These are phyloP conservation scores for Phragmatobia fuliginosa DNA, from an alignment of 2,888 invertebrate species.

Conservation along the genomic window DNA sequence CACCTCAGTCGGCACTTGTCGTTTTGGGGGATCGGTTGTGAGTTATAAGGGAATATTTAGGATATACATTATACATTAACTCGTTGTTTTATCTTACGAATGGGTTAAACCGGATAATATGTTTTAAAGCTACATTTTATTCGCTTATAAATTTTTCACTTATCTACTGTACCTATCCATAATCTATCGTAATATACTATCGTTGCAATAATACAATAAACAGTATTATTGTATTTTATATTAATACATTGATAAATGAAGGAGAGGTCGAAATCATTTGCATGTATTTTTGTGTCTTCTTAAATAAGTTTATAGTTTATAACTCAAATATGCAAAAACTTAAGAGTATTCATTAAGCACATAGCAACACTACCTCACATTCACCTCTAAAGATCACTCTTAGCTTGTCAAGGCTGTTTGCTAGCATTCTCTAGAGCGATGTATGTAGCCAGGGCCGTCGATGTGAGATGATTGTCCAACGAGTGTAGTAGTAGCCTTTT, in stretches of 20 bases:
- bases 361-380: slow-evolving; percentile 4
- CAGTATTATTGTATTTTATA: not conserved
- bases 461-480: not conserved
- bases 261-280: not conserved
- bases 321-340: not conserved
- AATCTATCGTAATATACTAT: not conserved
- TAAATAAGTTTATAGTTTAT: not conserved
- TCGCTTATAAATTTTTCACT: not conserved
- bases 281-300: not conserved
- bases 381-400: slow-evolving; percentile 8
- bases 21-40: too few species aligned
- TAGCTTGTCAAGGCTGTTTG: slow-evolving; percentile 1
- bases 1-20: too few species aligned
- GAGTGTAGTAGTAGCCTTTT: not conserved
- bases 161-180: not conserved
- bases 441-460: not conserved
- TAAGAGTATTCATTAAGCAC: not conserved
- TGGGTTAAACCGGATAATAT: not conserved
- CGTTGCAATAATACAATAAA: not conserved
- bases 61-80: too few species aligned
- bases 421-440: not conserved
- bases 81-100: not conserved
- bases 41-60: too few species aligned
- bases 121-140: not conserved
- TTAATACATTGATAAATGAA: too few species aligned